phyloP scores from a whole-genome alignment of 2,888 invertebrate species.

The Baccha elongata region DNA sequence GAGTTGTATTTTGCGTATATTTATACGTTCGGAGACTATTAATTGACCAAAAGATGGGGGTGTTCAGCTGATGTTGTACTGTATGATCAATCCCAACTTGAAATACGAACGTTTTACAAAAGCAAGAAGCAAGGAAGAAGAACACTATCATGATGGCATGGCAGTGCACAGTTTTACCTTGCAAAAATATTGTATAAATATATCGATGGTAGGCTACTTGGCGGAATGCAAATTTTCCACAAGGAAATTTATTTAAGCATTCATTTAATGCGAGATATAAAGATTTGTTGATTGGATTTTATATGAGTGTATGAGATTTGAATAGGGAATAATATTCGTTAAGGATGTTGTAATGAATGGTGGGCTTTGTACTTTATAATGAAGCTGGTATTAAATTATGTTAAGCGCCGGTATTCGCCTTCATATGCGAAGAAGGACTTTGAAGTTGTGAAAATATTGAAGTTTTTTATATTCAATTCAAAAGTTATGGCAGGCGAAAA shows the following conservation, averaged over 20 bases:
- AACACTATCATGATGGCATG: slow-evolving; percentile 5
- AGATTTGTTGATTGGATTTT: slow-evolving; percentile 45
- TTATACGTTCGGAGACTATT: slow-evolving; percentile 68
- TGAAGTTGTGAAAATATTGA: neutral
- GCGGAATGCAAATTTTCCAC: slow-evolving; percentile 37
- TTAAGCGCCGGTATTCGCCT: slow-evolving; percentile 40
- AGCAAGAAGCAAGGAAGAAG: neutral
- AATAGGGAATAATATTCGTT: slow-evolving; percentile 52
- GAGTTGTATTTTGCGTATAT: slow-evolving; percentile 50
- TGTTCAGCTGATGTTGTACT: neutral
- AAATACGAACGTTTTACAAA: neutral
- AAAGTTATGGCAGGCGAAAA: neutral
- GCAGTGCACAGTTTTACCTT: slow-evolving; percentile 20
- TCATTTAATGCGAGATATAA: slow-evolving; percentile 35
- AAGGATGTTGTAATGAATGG: slow-evolving; percentile 57
- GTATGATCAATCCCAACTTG: slow-evolving; percentile 21
- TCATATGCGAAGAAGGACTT: slow-evolving; percentile 27
- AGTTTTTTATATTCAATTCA: neutral
- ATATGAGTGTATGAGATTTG: slow-evolving; percentile 50
- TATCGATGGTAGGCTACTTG: slow-evolving; percentile 47
- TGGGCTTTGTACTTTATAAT: slow-evolving; percentile 32
- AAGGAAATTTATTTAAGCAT: slow-evolving; percentile 10
- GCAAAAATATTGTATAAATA: slow-evolving; percentile 37
- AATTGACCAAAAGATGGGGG: slow-evolving; percentile 55
- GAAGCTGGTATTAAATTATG: slow-evolving; percentile 52